A percentile compares a stretch with the other conserved stretches of the same genome.
Conservation (phyloP, 2,888 invertebrate species). For the Parapristionchus giblindavisi region DNA sequence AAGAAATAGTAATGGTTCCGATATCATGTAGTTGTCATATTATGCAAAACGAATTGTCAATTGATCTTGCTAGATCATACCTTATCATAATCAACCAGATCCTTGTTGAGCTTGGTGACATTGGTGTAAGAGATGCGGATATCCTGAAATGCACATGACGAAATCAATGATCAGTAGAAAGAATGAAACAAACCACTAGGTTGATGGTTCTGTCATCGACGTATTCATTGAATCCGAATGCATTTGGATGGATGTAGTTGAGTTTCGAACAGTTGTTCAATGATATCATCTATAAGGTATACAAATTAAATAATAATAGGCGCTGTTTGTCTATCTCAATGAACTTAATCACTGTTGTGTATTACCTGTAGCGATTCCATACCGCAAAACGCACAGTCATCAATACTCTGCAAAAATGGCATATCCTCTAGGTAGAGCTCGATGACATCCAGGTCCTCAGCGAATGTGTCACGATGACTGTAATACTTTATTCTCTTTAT, state of each 20-base stretch:
- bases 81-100: constrained; percentile 26
- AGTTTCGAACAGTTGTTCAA: constrained; percentile 16
- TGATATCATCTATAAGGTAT: background rate
- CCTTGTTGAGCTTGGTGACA: background rate
- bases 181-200: background rate
- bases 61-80: background rate
- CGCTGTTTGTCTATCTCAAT: background rate
- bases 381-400: constrained; percentile 55
- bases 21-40: too few species aligned
- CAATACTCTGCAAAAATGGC: constrained; percentile 43
- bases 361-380: constrained; percentile 42
- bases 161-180: too few species aligned
- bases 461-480: constrained; percentile 28
- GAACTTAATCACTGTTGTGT: background rate
- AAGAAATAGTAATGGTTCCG: background rate
- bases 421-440: constrained; percentile 45
- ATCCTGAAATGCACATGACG: background rate
- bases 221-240: constrained; percentile 47
- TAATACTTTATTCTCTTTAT: background rate
- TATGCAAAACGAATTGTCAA: too few species aligned
- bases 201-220: background rate
- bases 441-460: constrained; percentile 40
- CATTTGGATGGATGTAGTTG: constrained; percentile 46
- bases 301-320: background rate
- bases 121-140: background rate